A percentile compares a stretch with the other conserved stretches of the same genome.
phyloP scores from a whole-genome alignment of 1,140 invertebrate species.

The Thrips palmi region DNA sequence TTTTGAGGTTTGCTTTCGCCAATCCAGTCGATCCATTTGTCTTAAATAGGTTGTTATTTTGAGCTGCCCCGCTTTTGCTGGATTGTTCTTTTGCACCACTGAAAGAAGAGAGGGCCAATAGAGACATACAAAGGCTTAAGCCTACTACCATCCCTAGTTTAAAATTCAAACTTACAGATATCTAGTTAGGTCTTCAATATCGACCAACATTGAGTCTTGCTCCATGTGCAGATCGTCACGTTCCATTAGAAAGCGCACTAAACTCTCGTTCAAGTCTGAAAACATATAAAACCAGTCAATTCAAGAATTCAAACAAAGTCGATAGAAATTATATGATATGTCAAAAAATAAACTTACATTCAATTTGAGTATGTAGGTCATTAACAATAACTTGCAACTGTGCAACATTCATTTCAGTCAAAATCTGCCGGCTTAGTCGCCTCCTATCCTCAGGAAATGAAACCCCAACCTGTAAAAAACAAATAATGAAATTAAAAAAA shows the following conservation, averaged over 20 bases:
- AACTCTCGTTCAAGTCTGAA: conserved; percentile 60
- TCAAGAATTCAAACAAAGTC: neutral
- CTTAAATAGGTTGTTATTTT: conserved; percentile 23
- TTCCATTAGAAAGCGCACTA: conserved; percentile 71
- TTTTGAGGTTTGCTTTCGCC: too few relatives aligned
- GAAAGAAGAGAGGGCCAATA: conserved; percentile 14
- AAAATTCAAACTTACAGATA: conserved; percentile 47
- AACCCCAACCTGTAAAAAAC: conserved; percentile 47
- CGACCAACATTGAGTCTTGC: conserved; percentile 91
- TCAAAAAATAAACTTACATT: conserved; percentile 30
- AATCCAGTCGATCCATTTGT: too few relatives aligned
- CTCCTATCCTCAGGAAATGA: conserved; percentile 61
- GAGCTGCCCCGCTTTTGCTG: conserved; percentile 23
- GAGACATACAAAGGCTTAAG: conserved; percentile 5
- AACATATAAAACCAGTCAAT: conserved; percentile 11
- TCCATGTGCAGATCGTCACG: conserved; percentile 91
- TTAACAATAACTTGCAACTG: conserved; percentile 90
- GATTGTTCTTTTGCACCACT: conserved; percentile 28
- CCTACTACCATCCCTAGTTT: neutral
- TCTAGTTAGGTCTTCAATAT: conserved; percentile 87
- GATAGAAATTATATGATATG: neutral
- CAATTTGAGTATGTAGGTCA: conserved; percentile 83
- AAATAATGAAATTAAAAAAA: conserved; percentile 4
- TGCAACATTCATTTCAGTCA: conserved; percentile 86
- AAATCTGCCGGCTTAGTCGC: conserved; percentile 58